phyloP scores from a whole-genome alignment of 2,888 invertebrate species.

The Tortrix viridana region DNA sequence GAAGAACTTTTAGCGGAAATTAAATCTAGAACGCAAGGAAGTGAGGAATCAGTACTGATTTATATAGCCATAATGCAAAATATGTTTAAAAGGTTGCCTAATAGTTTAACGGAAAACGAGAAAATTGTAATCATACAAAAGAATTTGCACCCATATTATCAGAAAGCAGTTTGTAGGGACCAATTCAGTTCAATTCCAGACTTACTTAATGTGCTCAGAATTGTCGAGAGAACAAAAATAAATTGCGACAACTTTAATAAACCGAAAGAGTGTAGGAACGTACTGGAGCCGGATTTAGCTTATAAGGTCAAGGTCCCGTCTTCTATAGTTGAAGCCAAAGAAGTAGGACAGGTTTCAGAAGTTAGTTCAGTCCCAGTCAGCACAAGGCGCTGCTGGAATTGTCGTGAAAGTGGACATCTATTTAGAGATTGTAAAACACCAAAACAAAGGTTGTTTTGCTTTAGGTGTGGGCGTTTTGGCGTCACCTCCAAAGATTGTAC shows the following conservation, averaged over 20 bases:
- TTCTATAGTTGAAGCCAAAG: neutral
- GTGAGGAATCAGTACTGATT: conserved; percentile 16
- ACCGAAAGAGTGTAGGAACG: neutral
- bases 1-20: conserved; percentile 26
- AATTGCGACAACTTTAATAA: conserved; percentile 2
- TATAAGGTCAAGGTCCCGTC: neutral
- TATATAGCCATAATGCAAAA: conserved; percentile 32
- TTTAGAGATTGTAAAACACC: conserved; percentile 1
- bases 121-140: conserved; percentile 2
- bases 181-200: conserved; percentile 4
- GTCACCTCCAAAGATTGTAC: neutral
- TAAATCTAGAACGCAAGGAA: conserved; percentile 17
- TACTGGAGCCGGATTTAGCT: conserved; percentile 2
- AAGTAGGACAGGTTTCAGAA: neutral
- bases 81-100: conserved; percentile 27
- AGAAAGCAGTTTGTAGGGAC: conserved; percentile 8
- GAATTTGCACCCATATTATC: conserved; percentile 13
- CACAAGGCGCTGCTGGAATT: neutral
- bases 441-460: conserved; percentile 1
- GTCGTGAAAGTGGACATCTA: neutral
- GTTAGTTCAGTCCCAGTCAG: neutral
- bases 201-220: conserved; percentile 2
- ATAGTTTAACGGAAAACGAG: conserved; percentile 1
- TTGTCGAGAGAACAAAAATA: conserved; percentile 2
- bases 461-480: neutral